A percentile compares a stretch with the other conserved stretches of the same genome.
These are phyloP conservation scores for Brachyalestes nurse DNA, from an alignment of 2,797 vertebrate species.

Conservation along the genomic window DNA sequence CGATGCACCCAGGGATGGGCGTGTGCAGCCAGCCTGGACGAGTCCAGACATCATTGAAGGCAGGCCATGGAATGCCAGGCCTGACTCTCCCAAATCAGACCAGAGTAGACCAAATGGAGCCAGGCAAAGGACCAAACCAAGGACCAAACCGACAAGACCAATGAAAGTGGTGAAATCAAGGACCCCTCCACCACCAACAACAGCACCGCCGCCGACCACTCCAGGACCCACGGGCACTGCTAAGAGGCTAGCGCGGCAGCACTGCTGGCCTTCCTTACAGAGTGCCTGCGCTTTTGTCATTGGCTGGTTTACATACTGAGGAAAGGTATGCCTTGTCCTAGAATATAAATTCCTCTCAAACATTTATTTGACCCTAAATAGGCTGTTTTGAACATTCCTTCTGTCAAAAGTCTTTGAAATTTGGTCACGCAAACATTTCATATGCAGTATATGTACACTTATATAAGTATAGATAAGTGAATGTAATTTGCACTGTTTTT, in stretches of 20 bases:
- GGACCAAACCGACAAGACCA: constrained; percentile 18
- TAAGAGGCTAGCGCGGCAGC: constrained; percentile 74
- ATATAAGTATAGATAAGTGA: no score
- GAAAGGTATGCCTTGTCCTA: constrained; percentile 50
- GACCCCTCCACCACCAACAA: constrained; percentile 42
- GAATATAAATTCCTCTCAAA: not conserved
- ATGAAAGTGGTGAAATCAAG: constrained; percentile 47
- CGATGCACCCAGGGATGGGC: not conserved
- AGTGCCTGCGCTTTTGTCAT: constrained; percentile 80
- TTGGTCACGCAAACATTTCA: no score
- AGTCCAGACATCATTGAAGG: no score
- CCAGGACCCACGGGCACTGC: constrained; percentile 64
- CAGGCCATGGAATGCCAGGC: no score
- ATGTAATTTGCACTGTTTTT: no score
- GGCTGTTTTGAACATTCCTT: no score
- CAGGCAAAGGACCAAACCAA: constrained; percentile 39
- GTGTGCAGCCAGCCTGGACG: not conserved
- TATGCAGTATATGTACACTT: no score
- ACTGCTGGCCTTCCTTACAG: constrained; percentile 85
- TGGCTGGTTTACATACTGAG: constrained; percentile 77
- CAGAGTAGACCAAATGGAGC: not conserved
- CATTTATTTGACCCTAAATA: no score
- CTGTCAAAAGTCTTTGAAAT: no score
- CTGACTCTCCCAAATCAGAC: not conserved
- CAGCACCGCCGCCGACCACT: constrained; percentile 34